Evolutionary conservation across 1,140 invertebrate genomes (phyloP).

Genomic region (Philopotamus ludificatus): DNA sequence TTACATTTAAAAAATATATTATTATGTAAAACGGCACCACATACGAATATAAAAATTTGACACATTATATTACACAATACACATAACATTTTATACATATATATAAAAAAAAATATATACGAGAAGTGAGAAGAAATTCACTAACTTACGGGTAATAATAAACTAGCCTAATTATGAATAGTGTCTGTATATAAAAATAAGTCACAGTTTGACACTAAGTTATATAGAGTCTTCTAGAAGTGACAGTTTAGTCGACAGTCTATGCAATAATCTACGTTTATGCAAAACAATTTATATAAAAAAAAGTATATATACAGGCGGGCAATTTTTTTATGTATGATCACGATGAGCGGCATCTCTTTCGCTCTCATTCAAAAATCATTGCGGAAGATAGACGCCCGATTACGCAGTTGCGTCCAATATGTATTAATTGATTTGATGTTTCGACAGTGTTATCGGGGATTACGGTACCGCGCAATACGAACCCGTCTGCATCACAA

Average conservation of each 20-base stretch:
- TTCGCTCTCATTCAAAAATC: too few relatives aligned
- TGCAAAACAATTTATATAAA: neutral
- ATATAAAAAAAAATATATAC: constrained; percentile 24
- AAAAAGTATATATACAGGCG: too few relatives aligned
- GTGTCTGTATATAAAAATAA: constrained; percentile 40
- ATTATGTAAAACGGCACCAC: neutral
- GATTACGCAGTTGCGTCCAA: too few relatives aligned
- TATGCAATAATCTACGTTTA: constrained; percentile 26
- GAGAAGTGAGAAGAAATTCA: neutral
- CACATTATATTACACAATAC: neutral
- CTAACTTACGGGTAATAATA: neutral
- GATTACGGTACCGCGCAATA: too few relatives aligned
- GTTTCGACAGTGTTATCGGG: too few relatives aligned
- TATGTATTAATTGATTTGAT: too few relatives aligned
- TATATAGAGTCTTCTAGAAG: constrained; percentile 39
- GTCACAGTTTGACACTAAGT: constrained; percentile 40
- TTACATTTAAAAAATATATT: constrained; percentile 33
- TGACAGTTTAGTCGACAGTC: constrained; percentile 38
- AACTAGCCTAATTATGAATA: constrained; percentile 14
- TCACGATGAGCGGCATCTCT: too few relatives aligned
- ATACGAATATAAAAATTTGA: neutral
- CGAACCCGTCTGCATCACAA: too few relatives aligned
- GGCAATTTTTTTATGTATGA: too few relatives aligned
- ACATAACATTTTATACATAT: neutral
- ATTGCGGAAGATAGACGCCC: too few relatives aligned